Conservation (phyloP, 2,888 invertebrate genomes). For the Trissolcus japonicus region DNA sequence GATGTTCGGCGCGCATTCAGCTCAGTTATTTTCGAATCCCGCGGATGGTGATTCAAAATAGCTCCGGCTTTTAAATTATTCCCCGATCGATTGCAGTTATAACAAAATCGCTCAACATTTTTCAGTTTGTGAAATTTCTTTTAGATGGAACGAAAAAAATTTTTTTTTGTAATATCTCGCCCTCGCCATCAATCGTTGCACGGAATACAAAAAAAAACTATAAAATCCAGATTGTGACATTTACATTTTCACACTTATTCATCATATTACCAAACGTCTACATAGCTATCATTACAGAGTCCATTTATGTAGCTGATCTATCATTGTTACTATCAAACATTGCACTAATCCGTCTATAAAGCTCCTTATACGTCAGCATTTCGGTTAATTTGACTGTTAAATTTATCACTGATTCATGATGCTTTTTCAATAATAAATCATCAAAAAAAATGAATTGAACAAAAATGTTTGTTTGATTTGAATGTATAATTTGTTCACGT, state of each 20-base stretch:
- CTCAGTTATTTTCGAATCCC: conserved; percentile 10
- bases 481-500: too few relatives aligned
- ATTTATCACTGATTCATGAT: conserved; percentile 9
- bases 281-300: conserved; percentile 16
- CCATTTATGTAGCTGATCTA: conserved; percentile 21
- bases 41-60: conserved; percentile 6
- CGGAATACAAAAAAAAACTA: too few relatives aligned
- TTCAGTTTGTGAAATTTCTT: too few relatives aligned
- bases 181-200: not conserved
- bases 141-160: not conserved
- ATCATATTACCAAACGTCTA: conserved; percentile 8
- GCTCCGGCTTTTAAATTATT: not conserved
- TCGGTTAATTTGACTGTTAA: conserved; percentile 16
- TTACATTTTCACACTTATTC: conserved; percentile 4
- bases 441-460: too few relatives aligned
- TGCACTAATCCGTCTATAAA: conserved; percentile 22
- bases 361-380: conserved; percentile 8
- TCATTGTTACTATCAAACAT: conserved; percentile 29
- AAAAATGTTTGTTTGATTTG: too few relatives aligned
- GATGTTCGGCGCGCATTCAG: conserved; percentile 1
- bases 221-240: too few relatives aligned
- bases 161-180: not conserved
- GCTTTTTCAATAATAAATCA: too few relatives aligned
- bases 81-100: too few relatives aligned
- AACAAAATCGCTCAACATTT: too few relatives aligned